Base-by-base conservation (phyloP, 2,797 vertebrate genomes). In the Clamator glandarius region DNA sequence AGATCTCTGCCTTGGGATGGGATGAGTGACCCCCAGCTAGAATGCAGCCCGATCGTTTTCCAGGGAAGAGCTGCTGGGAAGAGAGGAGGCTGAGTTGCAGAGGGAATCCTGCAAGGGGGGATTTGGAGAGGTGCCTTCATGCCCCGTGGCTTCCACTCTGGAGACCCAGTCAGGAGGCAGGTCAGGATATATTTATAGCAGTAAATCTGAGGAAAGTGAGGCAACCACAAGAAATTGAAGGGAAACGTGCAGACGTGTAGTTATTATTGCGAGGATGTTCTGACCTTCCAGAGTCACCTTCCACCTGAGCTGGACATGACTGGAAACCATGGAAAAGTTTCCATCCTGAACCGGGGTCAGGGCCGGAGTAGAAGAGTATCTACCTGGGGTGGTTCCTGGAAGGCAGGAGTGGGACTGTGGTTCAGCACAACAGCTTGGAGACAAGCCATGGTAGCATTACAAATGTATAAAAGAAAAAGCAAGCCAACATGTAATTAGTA, bases 21-120 rank as follows among this genome's bases (percentile, higher is more conserved):
- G 41, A 41, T 46, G 25, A 15, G 69, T 59, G 51, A n/a, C 7
- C 19, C 8, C 36, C 0, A 2, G 16, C 33, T 35, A 48, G 25
- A 39, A 24, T 79, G 67, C 67, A 93, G 39, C 24, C 23, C 41
- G 19, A 29, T 25, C 2, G 26, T 29, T 11, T 69, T 64, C 74
- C 87, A 84, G 58, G 28, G 36, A 36, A 68, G 5, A 33, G 55
- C 25, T 84, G 33, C 68, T 44, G 55, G 28, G 44, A 19, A 72
- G 63, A 67, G 69, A 61, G 75, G 48, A 79, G 21, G 24, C 17
- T 75, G 78, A 62, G 29, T 12, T 66, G 59, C 21, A 73, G 64
- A 73, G 42, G 5, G 25, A 5, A 25, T 36, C 5, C 15, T 19
- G 12, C 0, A 1, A 59, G 3, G 10, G 17, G 5, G 5, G 20